Base-by-base conservation (phyloP, 2,113 vertebrate species). In the Syngnathus typhle region DNA sequence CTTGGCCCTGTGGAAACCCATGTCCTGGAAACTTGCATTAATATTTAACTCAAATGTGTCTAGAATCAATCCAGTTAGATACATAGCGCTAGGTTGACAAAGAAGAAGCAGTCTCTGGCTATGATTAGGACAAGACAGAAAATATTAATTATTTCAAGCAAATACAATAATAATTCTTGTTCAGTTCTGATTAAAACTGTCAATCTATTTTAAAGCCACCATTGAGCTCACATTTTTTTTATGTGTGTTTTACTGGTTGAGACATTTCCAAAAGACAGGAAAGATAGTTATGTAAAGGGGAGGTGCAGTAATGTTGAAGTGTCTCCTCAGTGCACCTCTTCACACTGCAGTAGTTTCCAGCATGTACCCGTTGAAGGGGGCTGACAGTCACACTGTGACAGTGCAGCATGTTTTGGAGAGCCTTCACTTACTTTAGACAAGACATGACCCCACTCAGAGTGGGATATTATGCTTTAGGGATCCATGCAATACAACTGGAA, bases 341-440 rank as follows among this genome's bases (percentile, higher is more conserved):
- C 85, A 81, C 75, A 84, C 77, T 71, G 78, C 76, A 80, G 82
- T 85, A 80, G 71, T 78, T 84, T 87, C 68, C 51, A 82, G 67
- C 70, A 69, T 74, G 80, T 78, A 75, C 71, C 49, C 66, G 73
- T 73, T 75, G 79, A 81, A 84, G 78, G 81, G 84, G 82, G 85
- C 62, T 87, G 88, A 86, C 86, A 84, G 82, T 78, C 79, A 85
- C 84, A 85, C 72, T 74, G 79, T 71, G 77, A 71, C 78, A 69
- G 66, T 68, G 76, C 81, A 76, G 80, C 79, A 65, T 82, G 79
- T 75, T 87, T 32, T 84, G 80, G 71, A 83, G 84, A 84, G 80
- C 77, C 82, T 74, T 79, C 55, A 72, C 81, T 79, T 69, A 36
- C 72, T 71, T 70, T 77, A 81, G 82, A 82, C 81, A 82, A 74